Evolutionary conservation across 2,113 vertebrate genomes (phyloP).

Genomic region (Cynocephalus volans): DNA sequence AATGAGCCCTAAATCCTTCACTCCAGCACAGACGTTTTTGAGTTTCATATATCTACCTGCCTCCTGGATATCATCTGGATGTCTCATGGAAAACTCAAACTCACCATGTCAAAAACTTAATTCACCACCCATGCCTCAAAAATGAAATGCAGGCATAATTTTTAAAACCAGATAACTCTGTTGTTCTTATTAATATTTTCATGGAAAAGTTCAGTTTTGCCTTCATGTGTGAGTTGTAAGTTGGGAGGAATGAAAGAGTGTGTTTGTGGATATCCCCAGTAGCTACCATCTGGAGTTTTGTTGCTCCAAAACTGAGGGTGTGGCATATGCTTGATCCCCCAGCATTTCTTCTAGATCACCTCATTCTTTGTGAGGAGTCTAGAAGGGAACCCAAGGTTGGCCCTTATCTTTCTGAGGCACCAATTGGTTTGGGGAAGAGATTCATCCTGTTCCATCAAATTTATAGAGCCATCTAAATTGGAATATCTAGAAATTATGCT

Average conservation of each 20-base stretch:
- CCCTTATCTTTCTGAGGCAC: background rate
- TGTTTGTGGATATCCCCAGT: background rate
- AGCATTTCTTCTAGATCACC: background rate
- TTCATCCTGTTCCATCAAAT: background rate
- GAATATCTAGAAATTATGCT: background rate
- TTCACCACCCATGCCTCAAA: background rate
- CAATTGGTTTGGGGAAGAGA: background rate
- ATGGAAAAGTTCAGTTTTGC: background rate
- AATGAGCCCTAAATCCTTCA: constrained; percentile 3
- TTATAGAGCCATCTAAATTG: background rate
- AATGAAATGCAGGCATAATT: background rate
- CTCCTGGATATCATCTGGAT: background rate
- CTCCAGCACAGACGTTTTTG: background rate
- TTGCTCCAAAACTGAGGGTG: background rate
- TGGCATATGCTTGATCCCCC: background rate
- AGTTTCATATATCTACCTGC: background rate
- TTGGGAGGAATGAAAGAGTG: background rate
- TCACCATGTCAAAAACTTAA: background rate
- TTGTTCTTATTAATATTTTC: background rate
- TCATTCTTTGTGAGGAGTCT: background rate
- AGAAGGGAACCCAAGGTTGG: background rate
- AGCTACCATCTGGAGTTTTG: background rate
- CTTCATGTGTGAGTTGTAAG: background rate
- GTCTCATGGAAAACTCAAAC: background rate
- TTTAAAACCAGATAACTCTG: background rate